Conservation (phyloP, 2,113 vertebrate genomes). For the Loxodonta africana region DNA sequence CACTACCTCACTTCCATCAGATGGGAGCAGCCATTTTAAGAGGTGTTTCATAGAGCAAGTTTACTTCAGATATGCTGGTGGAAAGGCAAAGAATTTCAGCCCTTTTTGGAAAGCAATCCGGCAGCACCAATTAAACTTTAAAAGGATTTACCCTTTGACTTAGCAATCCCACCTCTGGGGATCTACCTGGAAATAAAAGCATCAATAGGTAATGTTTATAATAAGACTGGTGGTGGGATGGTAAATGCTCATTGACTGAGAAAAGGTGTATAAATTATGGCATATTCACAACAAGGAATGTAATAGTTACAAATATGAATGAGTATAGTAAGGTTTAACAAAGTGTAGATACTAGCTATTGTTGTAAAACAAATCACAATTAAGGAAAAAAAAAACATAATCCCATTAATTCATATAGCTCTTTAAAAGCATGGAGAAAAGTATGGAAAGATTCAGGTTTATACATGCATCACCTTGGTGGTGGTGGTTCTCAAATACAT, state of each 20-base stretch:
- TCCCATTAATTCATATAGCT: not conserved
- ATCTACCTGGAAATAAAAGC: not conserved
- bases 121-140: constrained; percentile 11
- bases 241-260: not conserved
- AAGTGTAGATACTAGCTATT: not conserved
- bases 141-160: not conserved
- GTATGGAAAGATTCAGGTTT: not conserved
- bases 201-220: not conserved
- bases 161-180: constrained; percentile 1
- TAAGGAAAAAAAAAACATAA: not conserved
- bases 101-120: constrained; percentile 20
- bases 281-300: not conserved
- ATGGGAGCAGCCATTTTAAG: not conserved
- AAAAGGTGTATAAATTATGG: not conserved
- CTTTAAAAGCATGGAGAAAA: not conserved
- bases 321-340: constrained; percentile 28
- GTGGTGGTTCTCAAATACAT: not conserved
- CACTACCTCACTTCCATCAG: not conserved
- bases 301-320: constrained; percentile 16
- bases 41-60: not conserved
- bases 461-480: not conserved
- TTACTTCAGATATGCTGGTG: not conserved
- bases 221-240: not conserved
- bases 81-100: not conserved
- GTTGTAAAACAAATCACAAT: constrained; percentile 38